phyloP scores from a whole-genome alignment of 2,113 vertebrate species.

The Rafetus swinhoei region DNA sequence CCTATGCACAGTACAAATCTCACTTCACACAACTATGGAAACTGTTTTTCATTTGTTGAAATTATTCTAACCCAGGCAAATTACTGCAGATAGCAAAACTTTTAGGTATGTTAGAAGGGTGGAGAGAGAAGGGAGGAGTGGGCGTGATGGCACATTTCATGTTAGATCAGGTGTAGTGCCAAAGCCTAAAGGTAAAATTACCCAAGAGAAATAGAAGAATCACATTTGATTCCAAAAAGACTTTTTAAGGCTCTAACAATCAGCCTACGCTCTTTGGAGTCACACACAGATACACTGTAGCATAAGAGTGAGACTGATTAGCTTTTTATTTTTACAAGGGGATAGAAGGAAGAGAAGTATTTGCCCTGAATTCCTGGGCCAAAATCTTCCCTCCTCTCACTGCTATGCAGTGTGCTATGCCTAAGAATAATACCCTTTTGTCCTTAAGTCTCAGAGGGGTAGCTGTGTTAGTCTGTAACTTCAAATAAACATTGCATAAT shows the following conservation, averaged over 20 bases:
- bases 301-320: not conserved
- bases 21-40: not conserved
- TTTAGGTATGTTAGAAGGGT: not conserved
- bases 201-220: not conserved
- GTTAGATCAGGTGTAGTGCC: not conserved
- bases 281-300: too few relatives aligned
- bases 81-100: not conserved
- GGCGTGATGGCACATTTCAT: not conserved
- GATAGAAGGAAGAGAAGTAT: not conserved
- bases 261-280: not conserved
- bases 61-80: not conserved
- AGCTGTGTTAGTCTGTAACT: too few relatives aligned
- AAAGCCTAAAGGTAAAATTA: not conserved
- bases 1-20: not conserved
- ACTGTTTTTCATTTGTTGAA: not conserved
- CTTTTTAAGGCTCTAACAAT: not conserved
- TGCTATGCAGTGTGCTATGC: not conserved
- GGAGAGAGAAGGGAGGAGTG: not conserved
- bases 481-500: too few relatives aligned
- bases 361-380: not conserved
- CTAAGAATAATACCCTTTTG: not conserved
- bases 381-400: not conserved
- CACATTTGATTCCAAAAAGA: not conserved
- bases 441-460: too few relatives aligned
- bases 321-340: not conserved